Evolutionary conservation across 1,140 invertebrate genomes (phyloP), one percentile per base, ranked within the genome.

Genomic region (Drosophila navojoa): DNA sequence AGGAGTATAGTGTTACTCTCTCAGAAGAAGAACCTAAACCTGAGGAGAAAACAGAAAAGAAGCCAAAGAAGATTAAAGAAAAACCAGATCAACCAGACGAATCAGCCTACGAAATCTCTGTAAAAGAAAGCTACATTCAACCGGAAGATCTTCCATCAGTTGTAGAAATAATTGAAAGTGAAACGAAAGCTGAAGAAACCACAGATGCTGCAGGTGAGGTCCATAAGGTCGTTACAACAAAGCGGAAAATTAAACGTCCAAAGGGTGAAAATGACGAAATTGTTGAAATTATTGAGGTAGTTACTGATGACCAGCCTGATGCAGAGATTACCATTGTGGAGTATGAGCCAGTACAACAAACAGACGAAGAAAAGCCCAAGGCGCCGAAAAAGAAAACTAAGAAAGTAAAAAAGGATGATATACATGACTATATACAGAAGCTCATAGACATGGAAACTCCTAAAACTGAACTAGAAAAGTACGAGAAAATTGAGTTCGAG

Each of bases 141-240:
- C 71, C 69, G 0, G 15, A 69, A 55, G 72, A 79, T 45, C 29
- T 76, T 22, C 74, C 82, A 0, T 61, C 76, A 6, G 54, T 57
- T 10, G 27, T 89, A 11, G 69, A 89, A 58, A 71, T 92, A 35
- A 72, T 90, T 10, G 91, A 92, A 77, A 78, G 79, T 55, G 63
- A 77, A 54, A 77, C 90, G 3, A 78, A 86, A 47, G 72, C 91
- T 6, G 77, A 91, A 55, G 90, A 91, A 71, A 66, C 69, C 5
- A 78, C 59, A 9, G 89, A 90, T 25, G 71, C 71, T 52, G 74
- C 91, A 55, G 89, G 91, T 27, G 69, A 91, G 68, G 44, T 79
- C 16, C 92, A 92, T 61, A 92, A 92, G 64, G 82, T 92, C 49
- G 82, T 90, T 50, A 92, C 92, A 49, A 93, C 92, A 13, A 93